Base-by-base conservation (phyloP, 1,140 invertebrate genomes). In the Elysia chlorotica region DNA sequence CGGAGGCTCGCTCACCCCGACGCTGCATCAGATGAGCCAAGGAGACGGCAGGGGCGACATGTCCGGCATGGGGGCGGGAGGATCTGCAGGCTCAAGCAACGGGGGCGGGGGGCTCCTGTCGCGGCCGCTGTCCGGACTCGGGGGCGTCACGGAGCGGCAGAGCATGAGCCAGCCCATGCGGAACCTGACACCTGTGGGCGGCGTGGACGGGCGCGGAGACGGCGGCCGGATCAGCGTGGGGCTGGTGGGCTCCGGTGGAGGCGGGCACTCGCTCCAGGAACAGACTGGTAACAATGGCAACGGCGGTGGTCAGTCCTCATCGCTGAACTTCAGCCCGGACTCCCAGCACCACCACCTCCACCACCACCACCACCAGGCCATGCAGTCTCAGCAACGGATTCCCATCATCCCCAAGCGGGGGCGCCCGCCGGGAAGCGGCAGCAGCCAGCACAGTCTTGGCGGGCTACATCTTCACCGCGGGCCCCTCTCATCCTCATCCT, bases 101-200 rank as follows among this genome's bases (percentile, higher is more conserved):
- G 33, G 4, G 33, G 63, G 63, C 2, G 23, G 38, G 10, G 53
- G n/a, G 14, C 17, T 38, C 10, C 19, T 23, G 4, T 41, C 2
- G 19, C 65, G 65, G 28, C 48, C 65, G 17, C 17, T 70, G 31
- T 70, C 67, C 25, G 33, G 67, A 23, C 35, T 70, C 4, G 56
- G 54, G 53, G 21, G 5, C 17, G 28, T 14, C n/a, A 33, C 48
- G 5, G 30, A 54, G 28, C 1, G 25, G 28, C 53, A 70, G 2
- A 70, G 67, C 33, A 30, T 36, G 35, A 59, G 25, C n/a, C 67
- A 70, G 67, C 65, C 65, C 2, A 67, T 54, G 65, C 53, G 65
- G 28, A 67, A 67, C 48, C 21, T 67, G 28, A 67, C 65, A 31
- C 65, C 65, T 1, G 65, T 54, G 38, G 41, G 65, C 30, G 36